phyloP scores from a whole-genome alignment of 2,888 invertebrate species.

The Papilio protenor region DNA sequence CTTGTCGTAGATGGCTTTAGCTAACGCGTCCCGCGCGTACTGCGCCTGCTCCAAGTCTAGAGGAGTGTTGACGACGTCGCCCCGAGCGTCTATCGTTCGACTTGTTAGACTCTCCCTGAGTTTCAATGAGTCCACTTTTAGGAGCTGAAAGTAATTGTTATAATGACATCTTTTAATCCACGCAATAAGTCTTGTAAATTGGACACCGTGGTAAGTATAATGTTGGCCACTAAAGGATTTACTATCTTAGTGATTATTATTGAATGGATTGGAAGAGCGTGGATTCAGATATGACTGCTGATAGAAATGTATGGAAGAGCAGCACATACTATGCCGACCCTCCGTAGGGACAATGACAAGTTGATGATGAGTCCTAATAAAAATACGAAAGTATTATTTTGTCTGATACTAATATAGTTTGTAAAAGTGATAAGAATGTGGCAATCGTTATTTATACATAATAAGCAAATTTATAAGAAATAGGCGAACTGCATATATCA shows the following conservation, averaged over 20 bases:
- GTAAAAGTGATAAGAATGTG: too few relatives aligned
- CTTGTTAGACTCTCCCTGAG: conserved; percentile 90
- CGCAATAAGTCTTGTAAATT: neutral
- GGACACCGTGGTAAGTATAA: neutral
- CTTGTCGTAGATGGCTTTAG: conserved; percentile 96
- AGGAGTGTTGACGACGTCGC: conserved; percentile 92
- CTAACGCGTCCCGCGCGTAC: conserved; percentile 94
- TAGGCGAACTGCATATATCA: neutral
- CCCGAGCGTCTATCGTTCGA: conserved; percentile 93
- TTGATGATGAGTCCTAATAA: too few relatives aligned
- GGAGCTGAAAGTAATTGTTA: conserved; percentile 79
- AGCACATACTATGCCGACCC: too few relatives aligned
- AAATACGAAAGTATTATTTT: too few relatives aligned
- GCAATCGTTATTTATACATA: too few relatives aligned
- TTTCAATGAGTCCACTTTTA: conserved; percentile 88
- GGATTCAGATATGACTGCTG: too few relatives aligned
- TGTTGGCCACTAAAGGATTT: neutral
- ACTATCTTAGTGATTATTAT: too few relatives aligned
- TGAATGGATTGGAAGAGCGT: too few relatives aligned
- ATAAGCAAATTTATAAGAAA: neutral
- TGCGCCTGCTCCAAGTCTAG: conserved; percentile 91
- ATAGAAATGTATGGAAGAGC: too few relatives aligned
- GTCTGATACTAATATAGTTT: too few relatives aligned
- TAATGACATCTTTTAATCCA: neutral
- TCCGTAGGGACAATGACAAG: too few relatives aligned